Conservation (phyloP, 2,888 invertebrate genomes). For the Drosophila subsilvestris region DNA sequence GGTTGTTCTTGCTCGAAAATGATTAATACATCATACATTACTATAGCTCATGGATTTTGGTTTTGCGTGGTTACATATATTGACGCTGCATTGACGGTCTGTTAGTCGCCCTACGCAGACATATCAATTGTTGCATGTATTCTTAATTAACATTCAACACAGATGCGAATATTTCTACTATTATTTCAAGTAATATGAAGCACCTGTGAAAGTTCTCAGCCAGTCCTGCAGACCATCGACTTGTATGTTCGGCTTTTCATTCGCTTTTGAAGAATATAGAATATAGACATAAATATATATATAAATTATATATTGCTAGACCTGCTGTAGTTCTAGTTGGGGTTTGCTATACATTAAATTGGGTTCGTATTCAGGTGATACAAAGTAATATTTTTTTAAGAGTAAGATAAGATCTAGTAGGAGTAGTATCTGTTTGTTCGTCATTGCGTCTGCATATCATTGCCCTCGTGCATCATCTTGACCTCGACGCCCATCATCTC, state of each 20-base stretch:
- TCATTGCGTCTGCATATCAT: conserved; percentile 7
- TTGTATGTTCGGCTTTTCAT: neutral
- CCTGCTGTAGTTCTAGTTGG: neutral
- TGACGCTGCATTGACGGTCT: no score
- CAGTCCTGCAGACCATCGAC: no score
- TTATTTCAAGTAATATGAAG: no score
- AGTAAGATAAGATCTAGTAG: neutral
- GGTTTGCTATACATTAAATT: neutral
- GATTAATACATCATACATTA: no score
- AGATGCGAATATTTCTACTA: no score
- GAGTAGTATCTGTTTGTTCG: neutral
- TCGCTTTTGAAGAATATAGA: neutral
- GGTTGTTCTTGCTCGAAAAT: no score
- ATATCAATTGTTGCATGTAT: no score
- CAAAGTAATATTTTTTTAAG: conserved; percentile 1
- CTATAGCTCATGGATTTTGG: no score
- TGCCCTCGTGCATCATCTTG: conserved; percentile 9
- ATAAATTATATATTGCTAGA: neutral
- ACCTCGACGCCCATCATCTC: conserved; percentile 55
- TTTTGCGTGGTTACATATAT: no score
- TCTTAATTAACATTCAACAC: no score
- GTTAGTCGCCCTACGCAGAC: no score
- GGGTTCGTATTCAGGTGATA: conserved; percentile 3
- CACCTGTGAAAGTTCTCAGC: no score
- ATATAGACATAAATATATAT: neutral